Conservation (phyloP, 64 coral and sea anemone species). For the Astreopora myriophthalma region DNA sequence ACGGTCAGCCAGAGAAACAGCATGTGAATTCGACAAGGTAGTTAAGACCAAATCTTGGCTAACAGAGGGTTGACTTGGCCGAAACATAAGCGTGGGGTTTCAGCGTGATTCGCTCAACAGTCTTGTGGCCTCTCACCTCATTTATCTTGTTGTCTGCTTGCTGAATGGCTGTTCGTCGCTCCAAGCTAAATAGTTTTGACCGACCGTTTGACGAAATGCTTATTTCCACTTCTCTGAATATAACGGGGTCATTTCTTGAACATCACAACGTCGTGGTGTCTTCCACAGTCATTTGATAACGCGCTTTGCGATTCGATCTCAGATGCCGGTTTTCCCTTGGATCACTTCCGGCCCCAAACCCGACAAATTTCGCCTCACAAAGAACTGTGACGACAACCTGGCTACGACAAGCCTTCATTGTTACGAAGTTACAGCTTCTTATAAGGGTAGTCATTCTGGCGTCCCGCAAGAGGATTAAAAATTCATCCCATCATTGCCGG, state of each 20-base stretch:
- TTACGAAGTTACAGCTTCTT: neutral
- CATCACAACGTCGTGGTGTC: neutral
- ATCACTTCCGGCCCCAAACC: slow-evolving; percentile 42
- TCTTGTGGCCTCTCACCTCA: neutral
- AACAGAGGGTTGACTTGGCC: neutral
- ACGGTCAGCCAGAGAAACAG: too few relatives aligned
- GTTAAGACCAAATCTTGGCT: too few relatives aligned
- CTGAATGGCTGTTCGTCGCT: neutral
- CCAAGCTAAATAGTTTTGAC: neutral
- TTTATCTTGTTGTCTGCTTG: neutral
- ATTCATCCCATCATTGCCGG: too few relatives aligned
- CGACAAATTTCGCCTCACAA: slow-evolving; percentile 1
- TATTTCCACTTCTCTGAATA: neutral
- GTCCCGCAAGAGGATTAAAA: too few relatives aligned
- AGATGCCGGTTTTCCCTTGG: neutral
- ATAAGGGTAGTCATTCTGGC: too few relatives aligned
- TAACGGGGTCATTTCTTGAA: neutral
- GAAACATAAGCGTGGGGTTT: too few relatives aligned
- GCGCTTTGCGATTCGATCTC: slow-evolving; percentile 9
- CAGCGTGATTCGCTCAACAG: neutral
- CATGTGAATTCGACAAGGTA: too few relatives aligned
- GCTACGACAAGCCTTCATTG: neutral
- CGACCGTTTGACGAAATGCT: neutral
- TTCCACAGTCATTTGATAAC: too few relatives aligned
- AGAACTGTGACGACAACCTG: slow-evolving; percentile 2